Base-by-base conservation (phyloP, 1,140 invertebrate genomes). In the Drosophila funebris region DNA sequence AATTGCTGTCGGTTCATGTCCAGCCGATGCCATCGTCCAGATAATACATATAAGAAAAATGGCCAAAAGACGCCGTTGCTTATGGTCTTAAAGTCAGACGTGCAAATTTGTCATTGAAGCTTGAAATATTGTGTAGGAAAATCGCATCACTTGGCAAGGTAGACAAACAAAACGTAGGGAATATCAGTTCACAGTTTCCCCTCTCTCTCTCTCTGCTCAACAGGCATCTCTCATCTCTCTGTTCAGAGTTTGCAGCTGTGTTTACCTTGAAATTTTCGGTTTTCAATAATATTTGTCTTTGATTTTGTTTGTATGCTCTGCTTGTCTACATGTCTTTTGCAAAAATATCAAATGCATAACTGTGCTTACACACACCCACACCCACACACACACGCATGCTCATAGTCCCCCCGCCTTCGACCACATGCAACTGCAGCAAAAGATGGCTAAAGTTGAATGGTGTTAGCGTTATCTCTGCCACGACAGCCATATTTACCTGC, bases 401-500 rank as follows among this genome's bases (percentile, higher is more conserved):
- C 29, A n/a, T 8, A 4, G 14, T 22, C 20, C 18, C 4, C 48
- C 8, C 20, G 16, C 14, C 37, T 20, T 50, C 31, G 7, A 31
- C n/a, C n/a, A n/a, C n/a, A 31, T 29, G 5, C 48, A 33, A 11
- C 14, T 33, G 48, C 3, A 27, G 24, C 22, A 27, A 54, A 43
- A 63, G 24, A 29, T 37, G 60, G 70, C 53, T 37, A 74, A 87
- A 85, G 78, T 87, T 84, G 73, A 63, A 64, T 73, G 66, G 82
- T 43, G 82, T 81, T 87, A 69, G 70, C 74, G 61, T 78, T 85
- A 85, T 85, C 82, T 85, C 29, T 75, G 82, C 78, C 76, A 68
- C 78, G 82, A 78, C 82, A 85, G 82, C 82, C 82, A 85, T 85
- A 87, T 85, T 85, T 85, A 85, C 82, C 82, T 82, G 82, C 73